Evolutionary conservation across 2,113 vertebrate species (phyloP).

Genomic region (Euleptes europaea): DNA sequence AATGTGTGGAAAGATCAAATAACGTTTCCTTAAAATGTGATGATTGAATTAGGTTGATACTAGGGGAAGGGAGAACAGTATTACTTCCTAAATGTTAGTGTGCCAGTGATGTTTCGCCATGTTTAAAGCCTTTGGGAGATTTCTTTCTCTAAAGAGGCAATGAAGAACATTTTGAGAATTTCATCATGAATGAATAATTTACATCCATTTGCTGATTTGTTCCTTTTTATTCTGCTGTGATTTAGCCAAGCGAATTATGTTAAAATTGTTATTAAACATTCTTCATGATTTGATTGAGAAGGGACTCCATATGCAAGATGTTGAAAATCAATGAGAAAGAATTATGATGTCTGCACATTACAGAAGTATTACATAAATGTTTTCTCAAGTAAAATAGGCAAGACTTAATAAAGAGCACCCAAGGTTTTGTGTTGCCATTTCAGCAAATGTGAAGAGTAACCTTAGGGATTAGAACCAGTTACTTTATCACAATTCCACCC

Average conservation of each 20-base stretch:
- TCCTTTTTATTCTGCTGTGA: neutral
- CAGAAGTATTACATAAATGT: neutral
- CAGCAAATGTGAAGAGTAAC: no score
- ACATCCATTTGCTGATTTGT: neutral
- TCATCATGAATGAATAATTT: neutral
- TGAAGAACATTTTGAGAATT: neutral
- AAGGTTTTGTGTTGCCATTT: neutral
- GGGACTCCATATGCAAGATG: neutral
- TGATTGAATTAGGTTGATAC: neutral
- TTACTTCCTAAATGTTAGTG: constrained; percentile 21
- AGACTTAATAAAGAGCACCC: neutral
- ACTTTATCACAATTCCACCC: no score
- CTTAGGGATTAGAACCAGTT: no score
- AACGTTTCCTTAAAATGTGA: neutral
- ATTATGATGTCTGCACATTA: neutral
- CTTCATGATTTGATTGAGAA: neutral
- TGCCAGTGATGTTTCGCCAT: constrained; percentile 10
- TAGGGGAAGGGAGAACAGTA: neutral
- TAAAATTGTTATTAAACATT: neutral
- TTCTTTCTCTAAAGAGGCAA: constrained; percentile 1
- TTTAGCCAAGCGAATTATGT: neutral
- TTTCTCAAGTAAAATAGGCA: neutral
- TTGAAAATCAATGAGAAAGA: neutral
- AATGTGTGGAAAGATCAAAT: constrained; percentile 24
- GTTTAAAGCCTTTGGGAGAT: constrained; percentile 18